A percentile compares a stretch with the other conserved stretches of the same genome.
phyloP scores from a whole-genome alignment of 53 echinoderm and acorn worm species.

The Henricia sp. region DNA sequence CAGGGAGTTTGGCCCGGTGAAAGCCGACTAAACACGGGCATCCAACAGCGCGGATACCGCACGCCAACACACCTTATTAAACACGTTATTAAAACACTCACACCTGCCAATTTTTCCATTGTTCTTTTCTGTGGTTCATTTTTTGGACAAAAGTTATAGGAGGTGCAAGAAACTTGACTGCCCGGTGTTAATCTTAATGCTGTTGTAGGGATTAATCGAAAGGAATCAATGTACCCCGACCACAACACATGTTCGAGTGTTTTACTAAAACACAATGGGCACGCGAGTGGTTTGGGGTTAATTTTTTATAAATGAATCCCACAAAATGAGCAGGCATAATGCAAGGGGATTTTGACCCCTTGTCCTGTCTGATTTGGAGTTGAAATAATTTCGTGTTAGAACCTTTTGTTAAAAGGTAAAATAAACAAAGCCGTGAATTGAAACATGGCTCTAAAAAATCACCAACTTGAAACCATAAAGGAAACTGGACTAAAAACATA shows the following conservation, averaged over 20 bases:
- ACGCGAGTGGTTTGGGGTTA: constrained; percentile 24
- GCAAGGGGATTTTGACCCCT: too few species aligned
- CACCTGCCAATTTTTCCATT: constrained; percentile 54
- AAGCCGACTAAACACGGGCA: too few species aligned
- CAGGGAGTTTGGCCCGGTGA: neutral
- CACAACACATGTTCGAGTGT: constrained; percentile 16
- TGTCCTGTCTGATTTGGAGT: too few species aligned
- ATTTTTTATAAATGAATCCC: constrained; percentile 60
- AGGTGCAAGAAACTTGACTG: constrained; percentile 22
- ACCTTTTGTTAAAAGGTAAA: too few species aligned
- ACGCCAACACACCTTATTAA: constrained; percentile 6
- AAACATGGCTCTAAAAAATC: too few species aligned
- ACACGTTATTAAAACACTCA: neutral
- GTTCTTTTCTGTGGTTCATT: constrained; percentile 4
- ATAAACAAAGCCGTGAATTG: too few species aligned
- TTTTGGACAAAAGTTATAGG: constrained; percentile 15
- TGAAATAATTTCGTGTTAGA: too few species aligned
- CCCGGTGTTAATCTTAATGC: constrained; percentile 13
- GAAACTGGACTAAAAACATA: too few species aligned
- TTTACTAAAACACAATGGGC: constrained; percentile 26
- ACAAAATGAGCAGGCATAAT: neutral
- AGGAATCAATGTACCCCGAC: constrained; percentile 23
- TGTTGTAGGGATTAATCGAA: constrained; percentile 12
- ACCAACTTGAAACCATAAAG: too few species aligned
- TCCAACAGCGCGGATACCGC: constrained; percentile 23